phyloP scores from a whole-genome alignment of 2,797 vertebrate species.

The Rhincodon typus region DNA sequence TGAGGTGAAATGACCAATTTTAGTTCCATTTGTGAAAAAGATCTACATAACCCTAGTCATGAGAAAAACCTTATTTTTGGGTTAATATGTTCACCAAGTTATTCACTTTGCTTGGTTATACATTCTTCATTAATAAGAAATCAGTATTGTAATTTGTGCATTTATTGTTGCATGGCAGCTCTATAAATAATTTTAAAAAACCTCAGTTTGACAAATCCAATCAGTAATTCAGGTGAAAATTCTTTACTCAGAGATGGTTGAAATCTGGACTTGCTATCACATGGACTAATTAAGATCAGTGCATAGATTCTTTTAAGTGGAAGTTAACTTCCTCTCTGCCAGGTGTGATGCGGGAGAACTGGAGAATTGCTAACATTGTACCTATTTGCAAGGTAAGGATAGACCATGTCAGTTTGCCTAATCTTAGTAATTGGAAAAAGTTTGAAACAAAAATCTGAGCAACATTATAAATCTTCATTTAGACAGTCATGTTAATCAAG shows the following conservation, averaged over 20 bases:
- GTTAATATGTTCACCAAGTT: neutral
- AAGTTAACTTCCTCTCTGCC: neutral
- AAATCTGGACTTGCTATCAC: neutral
- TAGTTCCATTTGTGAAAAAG: neutral
- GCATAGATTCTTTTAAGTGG: neutral
- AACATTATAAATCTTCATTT: neutral
- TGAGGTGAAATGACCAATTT: neutral
- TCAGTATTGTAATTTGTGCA: neutral
- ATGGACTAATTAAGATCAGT: neutral
- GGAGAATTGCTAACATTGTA: neutral
- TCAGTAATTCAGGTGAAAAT: neutral
- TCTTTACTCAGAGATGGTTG: neutral
- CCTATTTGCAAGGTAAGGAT: neutral
- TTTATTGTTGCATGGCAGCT: neutral
- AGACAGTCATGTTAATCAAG: neutral
- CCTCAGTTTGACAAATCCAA: neutral
- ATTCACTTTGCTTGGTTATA: neutral
- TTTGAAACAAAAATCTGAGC: neutral
- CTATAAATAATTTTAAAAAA: neutral
- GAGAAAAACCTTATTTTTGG: neutral
- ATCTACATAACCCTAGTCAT: neutral
- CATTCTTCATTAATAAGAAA: neutral
- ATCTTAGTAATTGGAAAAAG: neutral
- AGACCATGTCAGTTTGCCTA: neutral
- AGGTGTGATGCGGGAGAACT: neutral